phyloP scores from a whole-genome alignment of 1,140 invertebrate species.

The Temnothorax nylanderi region DNA sequence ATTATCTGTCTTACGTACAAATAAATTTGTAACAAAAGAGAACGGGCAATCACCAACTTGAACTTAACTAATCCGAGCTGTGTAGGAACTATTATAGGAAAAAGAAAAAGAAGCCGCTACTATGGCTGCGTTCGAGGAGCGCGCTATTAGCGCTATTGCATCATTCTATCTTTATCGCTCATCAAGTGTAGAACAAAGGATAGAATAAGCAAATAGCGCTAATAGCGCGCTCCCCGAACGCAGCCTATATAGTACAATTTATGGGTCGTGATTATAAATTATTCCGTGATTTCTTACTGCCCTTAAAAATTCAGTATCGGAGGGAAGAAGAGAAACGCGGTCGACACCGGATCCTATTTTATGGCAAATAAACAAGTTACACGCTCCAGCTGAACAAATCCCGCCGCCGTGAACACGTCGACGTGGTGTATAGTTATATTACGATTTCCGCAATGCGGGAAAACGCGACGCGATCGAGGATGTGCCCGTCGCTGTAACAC shows the following conservation, averaged over 20 bases:
- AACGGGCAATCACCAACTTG: neutral
- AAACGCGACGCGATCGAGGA: conserved; percentile 3
- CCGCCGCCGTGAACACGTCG: neutral
- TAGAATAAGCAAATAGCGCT: too few relatives aligned
- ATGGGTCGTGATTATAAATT: neutral
- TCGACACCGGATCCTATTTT: neutral
- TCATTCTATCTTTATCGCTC: too few relatives aligned
- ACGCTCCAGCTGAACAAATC: conserved; percentile 14
- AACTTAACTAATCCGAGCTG: neutral
- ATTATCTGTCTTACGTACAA: neutral
- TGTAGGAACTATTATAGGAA: neutral
- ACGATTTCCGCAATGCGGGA: conserved; percentile 54
- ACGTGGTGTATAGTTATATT: neutral
- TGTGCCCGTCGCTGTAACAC: neutral
- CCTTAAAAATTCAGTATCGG: conserved; percentile 2
- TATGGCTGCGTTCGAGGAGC: too few relatives aligned
- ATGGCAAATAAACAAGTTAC: conserved; percentile 32
- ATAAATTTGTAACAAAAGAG: neutral
- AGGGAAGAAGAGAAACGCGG: too few relatives aligned
- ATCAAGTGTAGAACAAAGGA: too few relatives aligned
- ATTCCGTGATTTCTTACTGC: neutral
- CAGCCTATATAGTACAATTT: neutral
- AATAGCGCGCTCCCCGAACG: too few relatives aligned
- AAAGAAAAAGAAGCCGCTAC: neutral
- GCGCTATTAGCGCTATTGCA: too few relatives aligned